Conservation (phyloP, 2,888 invertebrate genomes). For the Timema cristinae region DNA sequence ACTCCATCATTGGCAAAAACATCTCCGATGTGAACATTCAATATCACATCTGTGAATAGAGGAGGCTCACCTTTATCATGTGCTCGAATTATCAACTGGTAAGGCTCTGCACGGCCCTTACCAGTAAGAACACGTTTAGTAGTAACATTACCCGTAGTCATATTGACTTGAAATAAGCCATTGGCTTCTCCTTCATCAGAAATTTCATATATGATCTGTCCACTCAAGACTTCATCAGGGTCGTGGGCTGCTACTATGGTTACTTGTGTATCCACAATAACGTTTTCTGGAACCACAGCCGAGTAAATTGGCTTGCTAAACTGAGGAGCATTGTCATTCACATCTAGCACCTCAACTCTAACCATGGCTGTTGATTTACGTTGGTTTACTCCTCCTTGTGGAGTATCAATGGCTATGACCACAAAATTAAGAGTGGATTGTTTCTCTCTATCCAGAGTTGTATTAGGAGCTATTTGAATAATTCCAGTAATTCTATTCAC, state of each 20-base stretch:
- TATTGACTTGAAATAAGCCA: slow-evolving; percentile 64
- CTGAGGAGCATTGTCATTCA: slow-evolving; percentile 72
- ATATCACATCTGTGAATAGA: slow-evolving; percentile 54
- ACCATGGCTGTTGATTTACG: slow-evolving; percentile 58
- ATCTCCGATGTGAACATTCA: slow-evolving; percentile 69
- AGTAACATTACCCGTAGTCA: slow-evolving; percentile 61
- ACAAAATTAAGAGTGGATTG: slow-evolving; percentile 65
- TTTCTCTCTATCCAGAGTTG: slow-evolving; percentile 66
- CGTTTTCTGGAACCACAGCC: slow-evolving; percentile 75
- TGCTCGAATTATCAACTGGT: slow-evolving; percentile 62
- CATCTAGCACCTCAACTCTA: slow-evolving; percentile 64
- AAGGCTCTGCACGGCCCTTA: slow-evolving; percentile 70
- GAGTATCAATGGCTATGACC: slow-evolving; percentile 71
- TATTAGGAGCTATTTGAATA: slow-evolving; percentile 62
- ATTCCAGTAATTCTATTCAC: slow-evolving; percentile 67
- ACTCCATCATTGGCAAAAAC: slow-evolving; percentile 78
- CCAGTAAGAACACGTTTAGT: slow-evolving; percentile 66
- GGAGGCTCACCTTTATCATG: slow-evolving; percentile 62
- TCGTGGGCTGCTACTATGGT: slow-evolving; percentile 68
- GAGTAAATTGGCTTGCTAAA: slow-evolving; percentile 63
- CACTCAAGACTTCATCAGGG: slow-evolving; percentile 70
- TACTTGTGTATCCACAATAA: slow-evolving; percentile 60
- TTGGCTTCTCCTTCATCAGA: slow-evolving; percentile 68
- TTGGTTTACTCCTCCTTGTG: slow-evolving; percentile 63
- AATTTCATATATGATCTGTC: slow-evolving; percentile 66